Evolutionary conservation across 2,888 invertebrate species (phyloP).

Genomic region (Iphiclides podalirius): DNA sequence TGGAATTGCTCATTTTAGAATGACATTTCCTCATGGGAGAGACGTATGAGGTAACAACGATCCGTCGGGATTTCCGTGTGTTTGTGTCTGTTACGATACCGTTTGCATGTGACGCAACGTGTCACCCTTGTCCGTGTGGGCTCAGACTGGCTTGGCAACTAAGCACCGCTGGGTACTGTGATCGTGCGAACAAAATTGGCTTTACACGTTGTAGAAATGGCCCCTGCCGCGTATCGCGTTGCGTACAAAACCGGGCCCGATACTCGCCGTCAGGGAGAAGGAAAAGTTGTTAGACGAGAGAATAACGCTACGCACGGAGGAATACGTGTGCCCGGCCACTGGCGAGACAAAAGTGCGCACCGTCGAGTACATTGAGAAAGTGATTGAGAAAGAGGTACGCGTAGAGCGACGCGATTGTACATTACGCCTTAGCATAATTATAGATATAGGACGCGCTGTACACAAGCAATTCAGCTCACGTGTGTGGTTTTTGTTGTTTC

Average conservation of each 20-base stretch:
- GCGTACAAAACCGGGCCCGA: slow-evolving; percentile 91
- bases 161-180: slow-evolving; percentile 63
- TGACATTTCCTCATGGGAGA: too few species aligned
- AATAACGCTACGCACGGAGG: slow-evolving; percentile 93
- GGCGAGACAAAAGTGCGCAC: slow-evolving; percentile 93
- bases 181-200: slow-evolving; percentile 61
- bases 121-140: slow-evolving; percentile 42
- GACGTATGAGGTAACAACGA: too few species aligned
- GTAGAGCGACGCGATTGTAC: slow-evolving; percentile 62
- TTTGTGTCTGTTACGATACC: too few species aligned
- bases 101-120: too few species aligned
- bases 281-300: slow-evolving; percentile 94
- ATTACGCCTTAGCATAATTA: slow-evolving; percentile 52
- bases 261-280: slow-evolving; percentile 91
- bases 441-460: slow-evolving; percentile 57
- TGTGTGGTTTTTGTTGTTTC: slow-evolving; percentile 60
- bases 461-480: slow-evolving; percentile 67
- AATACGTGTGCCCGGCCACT: slow-evolving; percentile 91
- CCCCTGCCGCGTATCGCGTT: slow-evolving; percentile 92
- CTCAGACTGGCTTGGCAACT: slow-evolving; percentile 61
- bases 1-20: too few species aligned
- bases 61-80: too few species aligned
- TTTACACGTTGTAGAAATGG: slow-evolving; percentile 80
- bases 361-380: slow-evolving; percentile 96
- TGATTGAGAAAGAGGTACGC: slow-evolving; percentile 97